phyloP scores from a whole-genome alignment of 2,797 vertebrate species.

The Darevskia nairensis region DNA sequence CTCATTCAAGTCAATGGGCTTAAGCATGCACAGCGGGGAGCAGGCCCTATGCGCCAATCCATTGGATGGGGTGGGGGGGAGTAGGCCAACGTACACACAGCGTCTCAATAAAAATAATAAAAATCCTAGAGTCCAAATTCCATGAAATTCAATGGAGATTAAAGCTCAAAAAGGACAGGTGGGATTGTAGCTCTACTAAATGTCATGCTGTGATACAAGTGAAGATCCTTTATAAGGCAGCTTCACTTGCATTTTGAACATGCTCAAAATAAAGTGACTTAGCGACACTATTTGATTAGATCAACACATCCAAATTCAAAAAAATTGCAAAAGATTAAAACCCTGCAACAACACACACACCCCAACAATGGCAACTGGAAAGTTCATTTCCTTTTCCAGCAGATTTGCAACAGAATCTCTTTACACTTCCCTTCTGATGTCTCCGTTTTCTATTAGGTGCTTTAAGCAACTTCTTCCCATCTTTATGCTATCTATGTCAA shows the following conservation, averaged over 20 bases:
- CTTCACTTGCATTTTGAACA: constrained; percentile 1
- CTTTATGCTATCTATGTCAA: not conserved
- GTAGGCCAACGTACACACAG: not conserved
- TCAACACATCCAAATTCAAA: constrained; percentile 24
- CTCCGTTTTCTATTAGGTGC: not conserved
- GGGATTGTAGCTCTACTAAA: not conserved
- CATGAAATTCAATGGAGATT: not conserved
- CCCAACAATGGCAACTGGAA: constrained; percentile 2
- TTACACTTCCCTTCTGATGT: not conserved
- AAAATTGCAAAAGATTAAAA: not conserved
- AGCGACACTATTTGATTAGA: constrained; percentile 16
- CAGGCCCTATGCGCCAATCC: not conserved
- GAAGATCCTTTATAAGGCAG: not conserved
- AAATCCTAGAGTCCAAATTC: not conserved
- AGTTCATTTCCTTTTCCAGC: not conserved
- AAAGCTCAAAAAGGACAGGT: not conserved
- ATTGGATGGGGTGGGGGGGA: not conserved
- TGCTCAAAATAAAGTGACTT: constrained; percentile 10
- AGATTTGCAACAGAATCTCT: not conserved
- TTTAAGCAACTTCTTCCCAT: constrained; percentile 16
- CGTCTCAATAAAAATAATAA: not conserved
- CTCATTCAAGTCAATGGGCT: constrained; percentile 7
- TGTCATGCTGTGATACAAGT: not conserved
- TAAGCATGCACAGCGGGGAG: not conserved
- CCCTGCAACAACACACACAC: not conserved